Evolutionary conservation across 2,113 vertebrate species (phyloP), one percentile per base, ranked within the genome.

Genomic region (Ivindomyrus marchei): DNA sequence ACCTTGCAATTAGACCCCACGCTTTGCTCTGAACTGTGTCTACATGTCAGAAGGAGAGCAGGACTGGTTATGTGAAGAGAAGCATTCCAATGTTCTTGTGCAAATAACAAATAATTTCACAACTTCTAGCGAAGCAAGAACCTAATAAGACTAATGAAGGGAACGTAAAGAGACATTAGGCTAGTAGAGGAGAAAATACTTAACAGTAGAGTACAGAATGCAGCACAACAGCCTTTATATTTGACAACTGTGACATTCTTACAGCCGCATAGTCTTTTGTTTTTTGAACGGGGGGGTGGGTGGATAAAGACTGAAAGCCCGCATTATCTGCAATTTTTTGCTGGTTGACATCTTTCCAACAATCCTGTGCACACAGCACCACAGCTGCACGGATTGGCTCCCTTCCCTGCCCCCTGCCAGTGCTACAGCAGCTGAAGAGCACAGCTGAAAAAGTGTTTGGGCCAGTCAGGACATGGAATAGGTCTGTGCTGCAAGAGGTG

Each of bases 401-500:
- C 42, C 85, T 97, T 90, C 62, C 91, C 3, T 97, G 97, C 39
- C 91, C 92, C 66, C 87, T 70, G 1, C 91, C 90, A 0, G 89
- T 96, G 88, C 93, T 96, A 90, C 92, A 90, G 0, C 94, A 94
- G 24, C 96, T 97, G 88, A 96, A 96, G 92, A 94, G 83, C 93
- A 92, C 95, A 88, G 92, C 96, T 58, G 95, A 96, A 83, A 91
- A 90, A 0, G 92, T 96, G 17, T 97, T 97, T 92, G 96, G 97
- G 74, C 62, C 88, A 86, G 89, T 94, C 58, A 1, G 89, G 0
- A 56, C 90, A 36, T 97, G 96, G 97, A 94, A 93, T 7, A 4
- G 91, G 88, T 95, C 93, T 45, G 0, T 96, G 88, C 90, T 97
- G 70, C 95, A 96, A 90, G 97, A 97, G 58, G 94, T 96, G 11